phyloP scores from a whole-genome alignment of 2,113 vertebrate species.

The Mormyrus lacerda region DNA sequence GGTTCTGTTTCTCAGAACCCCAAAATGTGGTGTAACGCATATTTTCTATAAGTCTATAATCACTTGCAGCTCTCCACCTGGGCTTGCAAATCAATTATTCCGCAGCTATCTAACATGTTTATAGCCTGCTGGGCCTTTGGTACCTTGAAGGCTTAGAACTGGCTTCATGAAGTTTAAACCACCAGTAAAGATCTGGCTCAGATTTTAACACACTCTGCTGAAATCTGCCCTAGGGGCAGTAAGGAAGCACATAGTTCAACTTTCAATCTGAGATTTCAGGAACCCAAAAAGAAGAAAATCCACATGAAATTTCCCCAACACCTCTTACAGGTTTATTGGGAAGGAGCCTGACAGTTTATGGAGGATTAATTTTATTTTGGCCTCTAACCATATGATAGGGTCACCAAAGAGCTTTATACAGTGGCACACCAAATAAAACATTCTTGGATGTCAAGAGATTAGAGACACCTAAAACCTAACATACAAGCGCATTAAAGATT shows the following conservation, averaged over 20 bases:
- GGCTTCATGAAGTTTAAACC: neutral
- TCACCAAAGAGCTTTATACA: neutral
- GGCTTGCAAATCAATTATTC: neutral
- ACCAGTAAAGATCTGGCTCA: neutral
- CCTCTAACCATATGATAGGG: neutral
- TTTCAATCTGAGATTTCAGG: neutral
- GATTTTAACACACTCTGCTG: neutral
- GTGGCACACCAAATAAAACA: neutral
- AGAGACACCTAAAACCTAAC: neutral
- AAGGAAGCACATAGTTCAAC: neutral
- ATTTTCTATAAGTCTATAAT: neutral
- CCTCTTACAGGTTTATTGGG: neutral
- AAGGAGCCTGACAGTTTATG: neutral
- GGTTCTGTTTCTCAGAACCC: neutral
- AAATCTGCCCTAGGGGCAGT: neutral
- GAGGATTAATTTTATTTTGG: neutral
- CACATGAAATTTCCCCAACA: neutral
- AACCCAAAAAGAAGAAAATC: neutral
- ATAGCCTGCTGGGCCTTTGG: neutral
- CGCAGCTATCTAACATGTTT: neutral
- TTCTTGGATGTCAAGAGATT: neutral
- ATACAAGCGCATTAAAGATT: neutral
- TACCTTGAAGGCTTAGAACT: neutral
- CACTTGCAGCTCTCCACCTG: neutral
- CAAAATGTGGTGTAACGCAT: neutral